Percentiles rank a stretch among this genome's conserved stretches.
Evolutionary conservation across 2,113 vertebrate species (phyloP).

Genomic region (Alaudala cheleensis): DNA sequence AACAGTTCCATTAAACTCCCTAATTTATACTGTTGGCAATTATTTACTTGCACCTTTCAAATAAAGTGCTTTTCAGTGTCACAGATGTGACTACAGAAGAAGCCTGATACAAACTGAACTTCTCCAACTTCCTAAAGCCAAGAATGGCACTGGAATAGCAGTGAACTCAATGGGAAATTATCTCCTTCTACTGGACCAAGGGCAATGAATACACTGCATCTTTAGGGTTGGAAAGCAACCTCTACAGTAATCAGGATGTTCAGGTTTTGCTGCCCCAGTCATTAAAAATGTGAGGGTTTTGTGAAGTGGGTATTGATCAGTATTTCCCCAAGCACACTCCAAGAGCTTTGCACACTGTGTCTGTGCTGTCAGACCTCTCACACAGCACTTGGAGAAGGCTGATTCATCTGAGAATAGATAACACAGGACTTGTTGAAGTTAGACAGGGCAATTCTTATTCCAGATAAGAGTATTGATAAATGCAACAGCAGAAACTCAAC

Average conservation of each 20-base stretch:
- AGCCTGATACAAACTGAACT: background rate
- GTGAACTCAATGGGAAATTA: background rate
- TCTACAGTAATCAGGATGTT: background rate
- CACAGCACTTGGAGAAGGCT: background rate
- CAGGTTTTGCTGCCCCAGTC: background rate
- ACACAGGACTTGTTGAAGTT: background rate
- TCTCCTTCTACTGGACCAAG: background rate
- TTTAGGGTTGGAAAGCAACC: background rate
- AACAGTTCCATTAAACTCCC: background rate
- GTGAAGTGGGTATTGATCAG: fast-evolving
- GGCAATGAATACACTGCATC: background rate
- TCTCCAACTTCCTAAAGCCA: background rate
- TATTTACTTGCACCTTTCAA: background rate
- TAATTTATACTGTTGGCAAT: background rate
- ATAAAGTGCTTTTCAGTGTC: background rate
- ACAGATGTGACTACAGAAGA: background rate
- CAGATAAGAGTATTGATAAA: background rate
- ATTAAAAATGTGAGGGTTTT: background rate
- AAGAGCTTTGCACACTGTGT: background rate
- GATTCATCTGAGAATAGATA: background rate
- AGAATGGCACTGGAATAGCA: background rate
- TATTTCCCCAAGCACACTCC: background rate
- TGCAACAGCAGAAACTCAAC: background rate
- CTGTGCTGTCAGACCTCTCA: background rate
- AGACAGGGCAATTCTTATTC: background rate